Conservation (phyloP, 2,113 vertebrate genomes). For the Buteo buteo region DNA sequence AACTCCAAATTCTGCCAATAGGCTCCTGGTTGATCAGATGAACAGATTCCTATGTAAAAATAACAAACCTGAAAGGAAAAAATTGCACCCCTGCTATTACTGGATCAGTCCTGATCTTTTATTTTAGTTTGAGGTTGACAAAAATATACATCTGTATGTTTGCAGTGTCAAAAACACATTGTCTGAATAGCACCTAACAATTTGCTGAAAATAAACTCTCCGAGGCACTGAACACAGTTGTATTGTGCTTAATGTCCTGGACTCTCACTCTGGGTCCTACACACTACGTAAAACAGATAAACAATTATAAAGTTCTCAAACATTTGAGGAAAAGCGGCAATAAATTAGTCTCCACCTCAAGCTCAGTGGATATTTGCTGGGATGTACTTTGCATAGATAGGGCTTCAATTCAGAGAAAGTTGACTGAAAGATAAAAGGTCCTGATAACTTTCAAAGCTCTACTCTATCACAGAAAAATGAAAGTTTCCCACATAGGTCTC, state of each 20-base stretch:
- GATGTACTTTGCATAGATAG: not conserved
- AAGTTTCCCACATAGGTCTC: not conserved
- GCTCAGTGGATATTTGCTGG: not conserved
- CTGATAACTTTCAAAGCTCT: conserved; percentile 27
- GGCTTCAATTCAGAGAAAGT: not conserved
- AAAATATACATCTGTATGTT: not conserved
- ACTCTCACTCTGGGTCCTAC: not conserved
- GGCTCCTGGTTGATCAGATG: not conserved
- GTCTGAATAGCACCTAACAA: not conserved
- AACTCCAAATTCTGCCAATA: not conserved
- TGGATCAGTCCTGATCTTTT: not conserved
- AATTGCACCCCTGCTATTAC: not conserved
- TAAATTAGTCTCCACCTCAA: not conserved
- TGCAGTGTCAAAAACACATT: not conserved
- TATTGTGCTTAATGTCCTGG: not conserved
- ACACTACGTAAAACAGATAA: not conserved
- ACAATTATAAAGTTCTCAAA: not conserved
- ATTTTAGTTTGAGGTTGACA: not conserved
- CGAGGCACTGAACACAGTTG: not conserved
- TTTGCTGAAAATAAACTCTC: not conserved
- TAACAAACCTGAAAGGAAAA: not conserved
- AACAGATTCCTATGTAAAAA: not conserved
- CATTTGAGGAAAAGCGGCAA: not conserved
- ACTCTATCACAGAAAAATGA: not conserved
- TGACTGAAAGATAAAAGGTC: not conserved